Evolutionary conservation across 2,113 vertebrate species (phyloP).

Genomic region (Orcinus orca): DNA sequence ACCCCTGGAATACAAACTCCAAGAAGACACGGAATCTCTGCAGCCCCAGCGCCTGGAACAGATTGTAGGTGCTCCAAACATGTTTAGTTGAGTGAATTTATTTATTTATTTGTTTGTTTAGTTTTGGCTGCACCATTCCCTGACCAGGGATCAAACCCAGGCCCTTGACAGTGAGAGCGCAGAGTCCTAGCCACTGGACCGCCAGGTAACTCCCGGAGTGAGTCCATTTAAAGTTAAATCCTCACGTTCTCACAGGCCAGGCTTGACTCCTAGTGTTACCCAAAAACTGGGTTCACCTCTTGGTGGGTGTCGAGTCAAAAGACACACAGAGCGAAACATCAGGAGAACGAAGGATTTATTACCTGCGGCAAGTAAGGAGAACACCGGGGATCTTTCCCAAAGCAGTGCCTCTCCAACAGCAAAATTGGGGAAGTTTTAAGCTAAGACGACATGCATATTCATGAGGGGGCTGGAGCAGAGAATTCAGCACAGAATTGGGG

Average conservation of each 20-base stretch:
- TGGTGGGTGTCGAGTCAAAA: neutral
- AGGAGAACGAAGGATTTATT: neutral
- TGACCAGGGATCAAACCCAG: no score
- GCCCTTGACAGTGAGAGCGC: no score
- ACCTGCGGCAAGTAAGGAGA: neutral
- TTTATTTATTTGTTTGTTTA: no score
- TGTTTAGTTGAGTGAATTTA: no score
- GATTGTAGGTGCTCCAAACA: rapidly evolving
- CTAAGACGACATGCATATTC: neutral
- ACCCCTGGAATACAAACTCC: no score
- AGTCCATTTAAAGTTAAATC: neutral
- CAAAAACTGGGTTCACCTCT: neutral
- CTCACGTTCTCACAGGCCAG: neutral
- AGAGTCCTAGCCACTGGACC: no score
- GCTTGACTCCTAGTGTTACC: neutral
- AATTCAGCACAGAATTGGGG: neutral
- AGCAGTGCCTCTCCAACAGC: neutral
- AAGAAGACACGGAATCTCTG: neutral
- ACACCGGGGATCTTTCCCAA: neutral
- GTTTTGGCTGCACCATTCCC: no score
- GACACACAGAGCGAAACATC: neutral
- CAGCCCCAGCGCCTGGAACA: neutral
- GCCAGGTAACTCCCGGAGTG: no score
- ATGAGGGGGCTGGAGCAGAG: neutral
- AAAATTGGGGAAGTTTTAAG: neutral